Evolutionary conservation across 2,797 vertebrate genomes (phyloP), one percentile per base, ranked within the genome.

Genomic region (Tragopan temminckii): DNA sequence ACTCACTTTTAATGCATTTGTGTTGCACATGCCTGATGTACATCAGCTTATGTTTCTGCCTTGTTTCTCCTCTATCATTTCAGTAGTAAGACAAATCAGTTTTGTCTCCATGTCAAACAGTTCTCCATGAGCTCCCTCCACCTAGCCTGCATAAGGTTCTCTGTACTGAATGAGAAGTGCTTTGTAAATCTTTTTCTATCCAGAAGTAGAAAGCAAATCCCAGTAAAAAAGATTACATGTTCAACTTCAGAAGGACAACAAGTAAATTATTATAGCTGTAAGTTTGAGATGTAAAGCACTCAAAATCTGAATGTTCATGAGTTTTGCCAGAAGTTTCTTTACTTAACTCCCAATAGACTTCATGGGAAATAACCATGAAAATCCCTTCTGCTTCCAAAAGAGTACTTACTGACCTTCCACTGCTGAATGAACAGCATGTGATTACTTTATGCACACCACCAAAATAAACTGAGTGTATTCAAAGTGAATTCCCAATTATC

Each of bases 141-240:
- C 46, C 12, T 29, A 31, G 13, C 59, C 33, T 84, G 52, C 5
- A 1, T 40, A 21, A 76, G 11, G 23, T 87, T 75, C 40, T 72
- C 11, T 50, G 53, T 52, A 64, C 59, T 79, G 69, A 93, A 83
- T 81, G 66, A 72, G 46, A 79, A 80, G 35, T 15, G 50, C 35
- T 85, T 69, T 7, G 20, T 57, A 83, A 38, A 69, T 90, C 83
- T 87, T 78, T 76, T 92, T 67, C 77, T 89, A 62, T n/a, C 45
- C 59, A 88, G 46, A 94, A 88, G 33, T 77, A 91, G 85, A 45
- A 85, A 72, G 82, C 48, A 95, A 97, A 95, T 81, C 66, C 67
- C 87, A 95, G 80, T 35, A 94, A 96, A 94, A 95, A 75, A 38
- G 87, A 95, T 96, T 95, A 94, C 61, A 69, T n/a, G 45, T 76